Conservation (phyloP, 2,888 invertebrate genomes). For the Ochropleura plecta region DNA sequence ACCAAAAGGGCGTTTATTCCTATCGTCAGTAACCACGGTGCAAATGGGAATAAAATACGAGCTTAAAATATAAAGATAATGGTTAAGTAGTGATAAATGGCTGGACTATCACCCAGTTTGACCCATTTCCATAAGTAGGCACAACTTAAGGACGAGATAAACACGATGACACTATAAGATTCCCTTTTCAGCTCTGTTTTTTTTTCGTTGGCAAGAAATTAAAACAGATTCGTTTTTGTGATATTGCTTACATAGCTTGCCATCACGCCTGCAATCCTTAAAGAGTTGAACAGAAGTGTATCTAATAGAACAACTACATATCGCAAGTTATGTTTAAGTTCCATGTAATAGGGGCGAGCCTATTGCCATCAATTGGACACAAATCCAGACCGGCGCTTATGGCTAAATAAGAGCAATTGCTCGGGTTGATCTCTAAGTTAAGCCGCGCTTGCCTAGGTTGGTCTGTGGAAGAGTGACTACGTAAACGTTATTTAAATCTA, state of each 20-base stretch:
- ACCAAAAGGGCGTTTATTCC: constrained; percentile 5
- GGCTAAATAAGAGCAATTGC: too few relatives aligned
- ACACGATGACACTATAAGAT: constrained; percentile 25
- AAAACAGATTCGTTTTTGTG: not conserved
- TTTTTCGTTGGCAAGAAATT: constrained; percentile 13
- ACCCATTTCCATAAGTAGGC: constrained; percentile 49
- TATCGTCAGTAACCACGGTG: constrained; percentile 13
- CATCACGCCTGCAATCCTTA: too few relatives aligned
- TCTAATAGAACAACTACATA: too few relatives aligned
- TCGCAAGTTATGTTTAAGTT: too few relatives aligned
- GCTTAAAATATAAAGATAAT: constrained; percentile 50
- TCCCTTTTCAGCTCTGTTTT: constrained; percentile 18
- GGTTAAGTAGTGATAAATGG: constrained; percentile 46
- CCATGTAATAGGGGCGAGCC: too few relatives aligned
- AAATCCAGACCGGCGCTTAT: too few relatives aligned
- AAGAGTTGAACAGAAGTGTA: too few relatives aligned
- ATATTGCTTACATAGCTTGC: not conserved
- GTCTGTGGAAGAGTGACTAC: too few relatives aligned
- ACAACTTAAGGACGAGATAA: constrained; percentile 44
- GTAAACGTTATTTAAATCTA: too few relatives aligned
- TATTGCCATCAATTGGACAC: too few relatives aligned
- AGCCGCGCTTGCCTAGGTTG: too few relatives aligned
- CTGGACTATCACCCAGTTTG: constrained; percentile 36
- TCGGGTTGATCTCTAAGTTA: too few relatives aligned
- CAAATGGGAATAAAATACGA: constrained; percentile 31